Evolutionary conservation across 2,888 invertebrate genomes (phyloP), one percentile per base, ranked within the genome.

Genomic region (Rhamphomyia laevipes): DNA sequence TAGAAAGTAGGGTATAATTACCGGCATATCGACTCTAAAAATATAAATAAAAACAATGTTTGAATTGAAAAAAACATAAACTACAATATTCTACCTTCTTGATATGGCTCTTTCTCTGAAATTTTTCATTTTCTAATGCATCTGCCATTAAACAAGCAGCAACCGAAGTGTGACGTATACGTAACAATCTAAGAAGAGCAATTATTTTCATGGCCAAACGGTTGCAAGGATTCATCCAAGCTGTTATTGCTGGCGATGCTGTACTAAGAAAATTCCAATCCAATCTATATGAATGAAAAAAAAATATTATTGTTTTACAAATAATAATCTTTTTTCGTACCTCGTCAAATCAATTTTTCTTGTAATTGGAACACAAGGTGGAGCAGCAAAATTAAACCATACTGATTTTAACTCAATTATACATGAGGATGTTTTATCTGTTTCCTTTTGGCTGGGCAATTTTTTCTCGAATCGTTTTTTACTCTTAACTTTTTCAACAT

Each of bases 371-470:
- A 92, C 89, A 53, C 91, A 80, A 0, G 95, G 95, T 0, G 96
- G 95, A 1, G 96, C 95, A 6, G 96, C 95, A 72, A 96, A 96
- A 67, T 95, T 95, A 61, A 96, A 92, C 95, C 95, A 96, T 42
- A 93, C 86, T 0, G 87, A 82, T 65, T 87, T 87, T 49, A 96
- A 71, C 63, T 94, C 89, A 47, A 94, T 85, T 2, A 88, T 81
- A 60, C 91, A 91, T 0, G 90, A 90, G 0, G 91, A 86, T 0
- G 84, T 82, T 61, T 86, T 86, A 46, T 69, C 69, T 1, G 65
- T 66, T 30, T 84, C 86, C 54, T 79, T 82, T 50, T 81, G 77
- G 62, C 80, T 82, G 1, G 75, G 72, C 1, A 73, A 70, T 31
- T 63, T 59, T 54, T 67, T 66, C 45, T 68, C 68, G 59, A 13